Evolutionary conservation across 2,797 vertebrate species (phyloP).

Genomic region (Malurus splendens): DNA sequence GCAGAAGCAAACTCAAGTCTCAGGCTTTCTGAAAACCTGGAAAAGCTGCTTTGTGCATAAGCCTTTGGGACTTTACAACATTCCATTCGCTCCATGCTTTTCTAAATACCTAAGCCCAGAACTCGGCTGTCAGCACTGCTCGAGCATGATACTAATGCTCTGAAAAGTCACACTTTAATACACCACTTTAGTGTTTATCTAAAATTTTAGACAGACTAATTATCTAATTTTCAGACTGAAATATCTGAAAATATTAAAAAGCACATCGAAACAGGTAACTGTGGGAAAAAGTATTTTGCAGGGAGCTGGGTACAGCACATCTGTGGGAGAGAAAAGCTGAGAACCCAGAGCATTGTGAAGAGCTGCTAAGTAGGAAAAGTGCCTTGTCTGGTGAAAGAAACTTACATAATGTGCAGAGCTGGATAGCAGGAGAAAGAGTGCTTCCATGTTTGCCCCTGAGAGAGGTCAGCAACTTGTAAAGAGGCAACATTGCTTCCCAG

Average conservation of each 20-base stretch:
- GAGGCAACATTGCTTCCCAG: background rate
- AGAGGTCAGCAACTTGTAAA: background rate
- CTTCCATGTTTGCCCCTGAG: background rate
- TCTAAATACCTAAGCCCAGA: background rate
- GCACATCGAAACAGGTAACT: background rate
- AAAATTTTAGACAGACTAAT: constrained; percentile 13
- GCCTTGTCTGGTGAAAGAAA: background rate
- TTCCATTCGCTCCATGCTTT: background rate
- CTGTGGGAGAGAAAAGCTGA: background rate
- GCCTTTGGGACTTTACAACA: background rate
- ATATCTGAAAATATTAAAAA: background rate
- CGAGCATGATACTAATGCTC: background rate
- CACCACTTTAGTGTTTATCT: background rate
- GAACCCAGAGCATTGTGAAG: background rate
- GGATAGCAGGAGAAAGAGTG: background rate
- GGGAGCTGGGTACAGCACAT: background rate
- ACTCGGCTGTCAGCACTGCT: background rate
- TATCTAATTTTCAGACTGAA: background rate
- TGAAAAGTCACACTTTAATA: background rate
- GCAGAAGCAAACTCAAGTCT: background rate
- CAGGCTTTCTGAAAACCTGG: background rate
- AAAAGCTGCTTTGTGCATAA: background rate
- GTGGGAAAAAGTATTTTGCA: background rate
- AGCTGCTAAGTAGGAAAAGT: background rate
- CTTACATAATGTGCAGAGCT: background rate